Base-by-base conservation (phyloP, 2,113 vertebrate species). In the Pelecanoides urinatrix region DNA sequence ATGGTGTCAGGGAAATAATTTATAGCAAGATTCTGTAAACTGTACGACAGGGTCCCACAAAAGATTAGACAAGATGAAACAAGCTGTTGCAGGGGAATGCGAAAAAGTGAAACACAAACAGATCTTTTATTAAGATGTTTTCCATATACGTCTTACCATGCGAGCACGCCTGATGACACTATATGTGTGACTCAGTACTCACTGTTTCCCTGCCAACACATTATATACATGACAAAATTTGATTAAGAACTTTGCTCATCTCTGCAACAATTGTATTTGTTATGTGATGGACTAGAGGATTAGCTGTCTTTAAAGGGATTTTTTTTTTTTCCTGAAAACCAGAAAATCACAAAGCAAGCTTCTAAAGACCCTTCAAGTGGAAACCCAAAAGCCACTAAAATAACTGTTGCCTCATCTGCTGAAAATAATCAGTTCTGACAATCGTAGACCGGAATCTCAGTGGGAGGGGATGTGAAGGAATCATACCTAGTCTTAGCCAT, bases 381-480 rank as follows among this genome's bases (percentile, higher is more conserved):
- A 96, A 97, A 84, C 20, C 56, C 42, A 76, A 90, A 95, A 87
- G 94, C 55, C 81, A 92, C 74, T 92, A 91, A 95, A 95, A 95
- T 92, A 97, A 95, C 84, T 92, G 75, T 83, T 92, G 91, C 75
- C 79, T 94, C 81, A 75, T 95, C 85, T 86, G 58, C 88, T 93
- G 85, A 91, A 96, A 92, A 78, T 88, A 97, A 96, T 95, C 53
- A 71, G n/a, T 94, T 91, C 91, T 96, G 96, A 97, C 96, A 96
- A 67, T 78, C 7, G 2, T 75, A 74, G 71, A 36, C 84, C 76
- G 72, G 71, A 91, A 83, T 78, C 78, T 73, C 96, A 86, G 85
- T 58, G 45, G 87, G 72, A 95, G 34, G 47, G 67, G 17, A 95
- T 63, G 72, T 77, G 77, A 92, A 93, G 96, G 92, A 96, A 94